Percentiles rank a stretch among this genome's conserved stretches.
Conservation (phyloP, 2,797 vertebrate genomes). For the Eulemur rubriventer region DNA sequence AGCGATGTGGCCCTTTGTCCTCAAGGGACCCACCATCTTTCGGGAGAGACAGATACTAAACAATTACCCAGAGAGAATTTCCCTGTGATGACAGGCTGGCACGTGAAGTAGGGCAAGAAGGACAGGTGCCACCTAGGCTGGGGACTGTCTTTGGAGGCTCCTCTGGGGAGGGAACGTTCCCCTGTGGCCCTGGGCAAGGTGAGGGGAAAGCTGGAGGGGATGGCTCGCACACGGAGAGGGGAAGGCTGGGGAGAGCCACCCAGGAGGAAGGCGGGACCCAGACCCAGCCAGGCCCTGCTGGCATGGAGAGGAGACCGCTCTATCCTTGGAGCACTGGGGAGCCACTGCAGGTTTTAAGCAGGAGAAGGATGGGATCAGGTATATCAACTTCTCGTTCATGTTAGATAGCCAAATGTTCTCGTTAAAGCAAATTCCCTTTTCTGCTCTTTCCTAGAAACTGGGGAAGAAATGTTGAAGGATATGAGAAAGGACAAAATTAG, state of each 20-base stretch:
- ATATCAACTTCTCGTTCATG: background rate
- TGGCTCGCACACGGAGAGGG: accelerated
- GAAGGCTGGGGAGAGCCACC: background rate
- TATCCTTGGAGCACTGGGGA: background rate
- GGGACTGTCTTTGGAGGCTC: background rate
- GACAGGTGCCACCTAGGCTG: background rate
- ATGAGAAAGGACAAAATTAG: background rate
- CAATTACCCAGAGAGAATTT: background rate
- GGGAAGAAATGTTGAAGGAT: background rate
- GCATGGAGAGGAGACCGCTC: accelerated
- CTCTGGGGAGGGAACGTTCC: background rate
- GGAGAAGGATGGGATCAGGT: background rate
- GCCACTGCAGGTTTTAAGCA: background rate
- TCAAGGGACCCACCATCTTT: background rate
- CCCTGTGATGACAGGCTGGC: background rate
- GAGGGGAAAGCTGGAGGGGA: background rate
- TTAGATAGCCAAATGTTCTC: accelerated
- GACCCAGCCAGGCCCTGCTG: background rate
- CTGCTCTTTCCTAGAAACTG: background rate
- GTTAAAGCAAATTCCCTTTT: background rate
- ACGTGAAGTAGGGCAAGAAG: background rate
- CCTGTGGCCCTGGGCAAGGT: background rate
- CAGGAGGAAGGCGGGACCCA: accelerated
- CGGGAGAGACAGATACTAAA: background rate
- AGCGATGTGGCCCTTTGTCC: background rate